These are phyloP conservation scores for Acanthopagrus latus DNA, from an alignment of 2,797 vertebrate genomes.

Conservation along the genomic window DNA sequence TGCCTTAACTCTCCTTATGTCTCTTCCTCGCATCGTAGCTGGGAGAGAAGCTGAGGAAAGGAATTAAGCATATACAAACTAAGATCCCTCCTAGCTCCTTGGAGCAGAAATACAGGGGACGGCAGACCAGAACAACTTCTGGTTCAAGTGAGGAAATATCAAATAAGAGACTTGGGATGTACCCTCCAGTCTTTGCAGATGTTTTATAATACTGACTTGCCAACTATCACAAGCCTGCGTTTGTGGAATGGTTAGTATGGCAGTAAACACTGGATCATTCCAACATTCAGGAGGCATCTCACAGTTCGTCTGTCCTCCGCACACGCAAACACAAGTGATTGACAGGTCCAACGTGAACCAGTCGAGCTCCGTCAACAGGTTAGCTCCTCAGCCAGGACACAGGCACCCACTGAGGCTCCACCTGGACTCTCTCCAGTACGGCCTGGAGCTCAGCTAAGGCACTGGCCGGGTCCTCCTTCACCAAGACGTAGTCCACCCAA, in stretches of 20 bases:
- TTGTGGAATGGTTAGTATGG: conserved; percentile 42
- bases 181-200: not conserved
- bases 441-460: conserved; percentile 88
- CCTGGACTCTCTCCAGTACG: conserved; percentile 88
- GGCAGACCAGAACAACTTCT: too few relatives aligned
- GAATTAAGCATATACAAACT: too few relatives aligned
- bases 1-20: too few relatives aligned
- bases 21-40: too few relatives aligned
- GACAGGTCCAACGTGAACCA: not conserved
- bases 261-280: conserved; percentile 49
- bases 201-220: conserved; percentile 12
- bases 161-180: too few relatives aligned
- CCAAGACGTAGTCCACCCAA: conserved; percentile 89
- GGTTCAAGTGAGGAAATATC: too few relatives aligned
- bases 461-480: conserved; percentile 90
- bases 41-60: too few relatives aligned
- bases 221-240: conserved; percentile 28
- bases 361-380: not conserved
- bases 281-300: not conserved
- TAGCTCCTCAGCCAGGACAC: conserved; percentile 90
- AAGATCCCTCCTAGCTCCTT: too few relatives aligned
- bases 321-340: not conserved
- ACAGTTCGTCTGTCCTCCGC: conserved; percentile 12
- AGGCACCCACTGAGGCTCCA: conserved; percentile 92
- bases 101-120: too few relatives aligned